Evolutionary conservation across 2,888 invertebrate species (phyloP).

Genomic region (Oxytorus armatus): DNA sequence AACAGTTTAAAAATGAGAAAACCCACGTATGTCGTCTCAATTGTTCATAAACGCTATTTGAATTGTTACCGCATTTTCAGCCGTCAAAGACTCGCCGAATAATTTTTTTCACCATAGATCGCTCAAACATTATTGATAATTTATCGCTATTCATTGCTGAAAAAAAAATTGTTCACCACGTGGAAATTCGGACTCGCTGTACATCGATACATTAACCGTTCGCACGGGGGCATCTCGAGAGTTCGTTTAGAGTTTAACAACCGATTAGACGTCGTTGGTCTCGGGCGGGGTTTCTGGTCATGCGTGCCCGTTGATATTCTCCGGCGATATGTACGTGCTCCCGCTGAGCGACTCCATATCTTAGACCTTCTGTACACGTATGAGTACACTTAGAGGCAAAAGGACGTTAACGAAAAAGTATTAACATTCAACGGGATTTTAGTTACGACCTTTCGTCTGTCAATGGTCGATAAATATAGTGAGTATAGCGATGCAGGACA

Average conservation of each 20-base stretch:
- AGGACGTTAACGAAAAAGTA: conserved; percentile 5
- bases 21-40: too few species aligned
- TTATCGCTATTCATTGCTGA: too few species aligned
- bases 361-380: conserved; percentile 7
- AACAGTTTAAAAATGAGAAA: too few species aligned
- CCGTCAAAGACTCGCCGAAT: too few species aligned
- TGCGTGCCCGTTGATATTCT: conserved; percentile 40
- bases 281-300: conserved; percentile 41
- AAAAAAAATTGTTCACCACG: too few species aligned
- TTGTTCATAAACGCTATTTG: too few species aligned
- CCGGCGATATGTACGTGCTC: conserved; percentile 18
- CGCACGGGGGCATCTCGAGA: conserved; percentile 10
- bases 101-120: too few species aligned
- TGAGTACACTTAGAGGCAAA: background rate
- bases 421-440: background rate
- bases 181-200: background rate
- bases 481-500: conserved; percentile 9
- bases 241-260: conserved; percentile 50
- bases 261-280: conserved; percentile 58
- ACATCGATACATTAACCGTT: conserved; percentile 2
- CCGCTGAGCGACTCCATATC: conserved; percentile 1
- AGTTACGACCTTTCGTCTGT: conserved; percentile 14
- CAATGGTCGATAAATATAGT: conserved; percentile 14
- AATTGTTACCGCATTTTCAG: too few species aligned
- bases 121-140: too few species aligned